These are phyloP conservation scores for Sisyra nigra DNA, from an alignment of 2,888 invertebrate species.

Conservation along the genomic window DNA sequence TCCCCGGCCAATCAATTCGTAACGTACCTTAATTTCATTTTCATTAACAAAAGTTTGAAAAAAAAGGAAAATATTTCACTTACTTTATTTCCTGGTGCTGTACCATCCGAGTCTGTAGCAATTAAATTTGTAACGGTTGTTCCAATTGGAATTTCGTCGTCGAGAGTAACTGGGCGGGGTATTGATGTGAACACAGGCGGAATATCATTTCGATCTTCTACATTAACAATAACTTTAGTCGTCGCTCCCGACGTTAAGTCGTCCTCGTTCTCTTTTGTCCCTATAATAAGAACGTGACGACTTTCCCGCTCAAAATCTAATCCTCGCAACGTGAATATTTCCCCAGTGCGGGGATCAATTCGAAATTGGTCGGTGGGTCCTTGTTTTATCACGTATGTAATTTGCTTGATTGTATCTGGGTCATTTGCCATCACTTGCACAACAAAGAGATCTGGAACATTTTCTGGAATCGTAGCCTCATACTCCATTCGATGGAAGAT, in stretches of 20 bases:
- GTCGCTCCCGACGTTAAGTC: slow-evolving; percentile 51
- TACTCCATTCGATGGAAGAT: slow-evolving; percentile 56
- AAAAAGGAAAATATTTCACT: slow-evolving; percentile 7
- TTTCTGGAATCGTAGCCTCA: slow-evolving; percentile 72
- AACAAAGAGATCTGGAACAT: slow-evolving; percentile 60
- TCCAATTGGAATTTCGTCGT: slow-evolving; percentile 71
- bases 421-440: slow-evolving; percentile 71
- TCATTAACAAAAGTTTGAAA: too few relatives aligned
- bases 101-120: slow-evolving; percentile 73
- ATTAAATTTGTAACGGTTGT: slow-evolving; percentile 60
- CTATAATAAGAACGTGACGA: slow-evolving; percentile 58
- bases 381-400: slow-evolving; percentile 69
- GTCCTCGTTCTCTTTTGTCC: slow-evolving; percentile 62
- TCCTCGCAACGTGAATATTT: slow-evolving; percentile 56
- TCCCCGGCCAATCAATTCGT: slow-evolving; percentile 67
- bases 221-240: slow-evolving; percentile 54
- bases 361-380: slow-evolving; percentile 70
- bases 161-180: slow-evolving; percentile 66
- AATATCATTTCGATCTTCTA: slow-evolving; percentile 77
- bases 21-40: slow-evolving; percentile 31
- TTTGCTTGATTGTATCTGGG: slow-evolving; percentile 62
- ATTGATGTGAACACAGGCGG: slow-evolving; percentile 74
- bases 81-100: slow-evolving; percentile 67
- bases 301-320: slow-evolving; percentile 64
- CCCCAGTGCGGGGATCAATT: slow-evolving; percentile 65